A percentile compares a stretch with the other conserved stretches of the same genome.
Evolutionary conservation across 2,113 vertebrate genomes (phyloP).

Genomic region (Sciurus niger): DNA sequence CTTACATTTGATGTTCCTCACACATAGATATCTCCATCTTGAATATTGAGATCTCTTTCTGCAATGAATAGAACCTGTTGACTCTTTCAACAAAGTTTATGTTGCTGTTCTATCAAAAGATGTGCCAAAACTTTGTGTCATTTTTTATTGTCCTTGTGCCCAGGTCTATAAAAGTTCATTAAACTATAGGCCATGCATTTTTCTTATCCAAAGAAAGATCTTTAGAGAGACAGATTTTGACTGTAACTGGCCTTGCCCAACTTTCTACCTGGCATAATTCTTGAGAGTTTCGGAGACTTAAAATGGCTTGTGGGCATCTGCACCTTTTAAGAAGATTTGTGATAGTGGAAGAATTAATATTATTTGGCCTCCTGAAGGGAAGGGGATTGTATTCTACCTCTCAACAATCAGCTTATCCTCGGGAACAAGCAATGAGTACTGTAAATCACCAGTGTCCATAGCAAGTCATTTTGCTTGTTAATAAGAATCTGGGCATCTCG

Average conservation of each 20-base stretch:
- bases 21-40: background rate
- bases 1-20: background rate
- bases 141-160: no score
- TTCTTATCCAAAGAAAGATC: background rate
- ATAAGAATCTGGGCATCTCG: background rate
- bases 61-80: background rate
- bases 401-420: background rate
- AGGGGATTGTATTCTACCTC: background rate
- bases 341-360: background rate
- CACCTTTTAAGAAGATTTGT: background rate
- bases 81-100: background rate
- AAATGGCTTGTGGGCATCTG: background rate
- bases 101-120: background rate
- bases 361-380: background rate
- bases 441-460: background rate
- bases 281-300: background rate
- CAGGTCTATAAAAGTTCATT: background rate
- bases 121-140: rapidly evolving
- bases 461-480: background rate
- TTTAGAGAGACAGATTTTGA: background rate
- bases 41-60: background rate
- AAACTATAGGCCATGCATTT: background rate
- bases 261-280: background rate
- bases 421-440: background rate
- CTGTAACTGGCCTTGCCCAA: background rate